Base-by-base conservation (phyloP, 2,888 invertebrate species). In the Napeogenes inachia region DNA sequence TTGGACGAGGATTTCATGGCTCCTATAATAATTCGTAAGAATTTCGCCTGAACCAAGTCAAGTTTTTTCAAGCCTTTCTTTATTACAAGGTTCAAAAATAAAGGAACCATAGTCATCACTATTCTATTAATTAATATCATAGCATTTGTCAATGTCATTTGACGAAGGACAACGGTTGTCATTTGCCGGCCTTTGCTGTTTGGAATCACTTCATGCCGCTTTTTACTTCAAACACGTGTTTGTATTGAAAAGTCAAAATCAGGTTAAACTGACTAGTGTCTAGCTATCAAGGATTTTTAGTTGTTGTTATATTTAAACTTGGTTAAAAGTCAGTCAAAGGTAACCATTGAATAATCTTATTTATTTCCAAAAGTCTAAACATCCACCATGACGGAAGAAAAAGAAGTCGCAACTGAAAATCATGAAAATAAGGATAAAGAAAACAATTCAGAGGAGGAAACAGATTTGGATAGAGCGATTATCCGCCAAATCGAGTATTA, bases 401-500 rank as follows among this genome's bases (percentile, higher is more conserved):
- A 85, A 66, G 85, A 88, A 75, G 74, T 78, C 13, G 69, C 78
- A 4, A 61, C 77, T 10, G 84, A 82, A 63, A 66, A 80, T 63
- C 70, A 71, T n/a, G 79, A 79, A 47, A 73, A 42, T 6, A 67
- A 63, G 13, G 64, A 68, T 8, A 55, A 55, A 47, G 64, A 66
- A 38, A 59, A 74, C 60, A 75, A 73, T 65, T 35, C 66, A 2
- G 77, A 78, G 47, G 78, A 79, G 30, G 75, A 76, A 57, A 71
- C 77, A 2, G 87, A 89, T 13, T 72, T 93, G 59, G 94, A 94
- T 62, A 84, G 82, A 59, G 91, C 92, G 61, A 94, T 95, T 55
- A 93, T 95, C 68, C 92, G 92, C 4, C 95, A 95, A 83, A 88
- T 94, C 6, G 93, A 93, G 75, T 93, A 92, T 76, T 93, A 93